Evolutionary conservation across 2,888 invertebrate genomes (phyloP), one percentile per base, ranked within the genome.

Genomic region (Tanytarsus gracilentus): DNA sequence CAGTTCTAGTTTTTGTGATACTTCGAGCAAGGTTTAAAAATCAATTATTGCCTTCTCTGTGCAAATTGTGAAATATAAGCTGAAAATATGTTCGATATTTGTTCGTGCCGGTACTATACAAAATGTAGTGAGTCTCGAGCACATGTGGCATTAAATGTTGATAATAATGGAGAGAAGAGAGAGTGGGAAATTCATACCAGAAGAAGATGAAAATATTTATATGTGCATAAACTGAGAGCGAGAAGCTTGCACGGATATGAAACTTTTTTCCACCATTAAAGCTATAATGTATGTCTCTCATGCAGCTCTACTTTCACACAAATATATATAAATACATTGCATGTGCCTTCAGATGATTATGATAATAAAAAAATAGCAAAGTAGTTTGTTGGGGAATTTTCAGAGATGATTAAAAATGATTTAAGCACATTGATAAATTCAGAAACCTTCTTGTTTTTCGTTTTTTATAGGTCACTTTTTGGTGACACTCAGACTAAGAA

Each of bases 131-230:
- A 44, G 11, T 11, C 33, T 23, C n/a, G 36, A 53, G 23, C 53
- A 53, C 53, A 53, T 53, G 53, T 53, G 53, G 53, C 16, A 49
- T 53, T 53, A 53, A 53, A 53, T 33, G 53, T 25, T 53, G 53
- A 53, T 53, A 53, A 53, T 33, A 33, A 53, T 16, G 33, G 25
- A 18, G 30, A 52, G n/a, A n/a, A n/a, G n/a, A n/a, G n/a, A n/a
- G n/a, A n/a, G n/a, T n/a, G n/a, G n/a, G n/a, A 52, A 52, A 52
- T 33, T 52, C 53, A 53, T 51, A 51, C 25, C 30, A 30, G 16
- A 9, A 44, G 29, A 23, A 30, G 53, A 33, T 53, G 30, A 53
- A 53, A 53, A 53, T 51, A 51, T 51, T 27, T 51, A 51, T n/a
- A 30, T 27, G 51, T 30, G 51, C 51, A 51, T 51, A 30, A 51